Evolutionary conservation across 2,888 invertebrate genomes (phyloP).

Genomic region (Pollenia griseotomentosa): DNA sequence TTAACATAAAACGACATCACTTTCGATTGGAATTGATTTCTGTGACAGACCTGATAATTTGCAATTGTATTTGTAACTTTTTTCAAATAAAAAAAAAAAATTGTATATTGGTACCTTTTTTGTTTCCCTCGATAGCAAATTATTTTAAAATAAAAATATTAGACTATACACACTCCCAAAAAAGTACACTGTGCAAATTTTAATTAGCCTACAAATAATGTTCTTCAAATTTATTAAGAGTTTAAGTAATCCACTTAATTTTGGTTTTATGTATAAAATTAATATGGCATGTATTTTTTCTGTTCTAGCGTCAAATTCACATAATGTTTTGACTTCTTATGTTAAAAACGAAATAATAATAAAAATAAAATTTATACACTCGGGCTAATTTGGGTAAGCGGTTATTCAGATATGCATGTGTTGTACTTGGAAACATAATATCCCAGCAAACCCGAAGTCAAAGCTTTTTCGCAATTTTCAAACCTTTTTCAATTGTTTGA

Average conservation of each 20-base stretch:
- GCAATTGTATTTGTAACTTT: no score
- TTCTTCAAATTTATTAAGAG: conserved; percentile 17
- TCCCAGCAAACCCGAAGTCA: no score
- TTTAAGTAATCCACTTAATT: conserved; percentile 1
- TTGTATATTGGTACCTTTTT: no score
- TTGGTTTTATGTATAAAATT: not conserved
- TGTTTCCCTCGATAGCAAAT: no score
- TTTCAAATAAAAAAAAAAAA: no score
- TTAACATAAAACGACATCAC: no score
- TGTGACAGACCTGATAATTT: no score
- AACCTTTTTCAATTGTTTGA: no score
- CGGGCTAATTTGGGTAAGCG: conserved; percentile 6
- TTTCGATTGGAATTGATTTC: no score
- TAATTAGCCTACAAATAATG: not conserved
- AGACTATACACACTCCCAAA: no score
- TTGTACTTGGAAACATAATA: not conserved
- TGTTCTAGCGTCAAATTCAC: not conserved
- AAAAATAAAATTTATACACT: conserved; percentile 1
- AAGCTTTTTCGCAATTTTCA: no score
- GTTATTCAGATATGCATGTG: not conserved
- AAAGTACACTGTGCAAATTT: not conserved
- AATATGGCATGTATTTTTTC: conserved; percentile 15
- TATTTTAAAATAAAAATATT: no score
- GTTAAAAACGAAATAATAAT: conserved; percentile 11
- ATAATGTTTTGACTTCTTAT: conserved; percentile 17